Conservation (phyloP, 92 coral and sea anemone genomes). For the Desmophyllum pertusum region DNA sequence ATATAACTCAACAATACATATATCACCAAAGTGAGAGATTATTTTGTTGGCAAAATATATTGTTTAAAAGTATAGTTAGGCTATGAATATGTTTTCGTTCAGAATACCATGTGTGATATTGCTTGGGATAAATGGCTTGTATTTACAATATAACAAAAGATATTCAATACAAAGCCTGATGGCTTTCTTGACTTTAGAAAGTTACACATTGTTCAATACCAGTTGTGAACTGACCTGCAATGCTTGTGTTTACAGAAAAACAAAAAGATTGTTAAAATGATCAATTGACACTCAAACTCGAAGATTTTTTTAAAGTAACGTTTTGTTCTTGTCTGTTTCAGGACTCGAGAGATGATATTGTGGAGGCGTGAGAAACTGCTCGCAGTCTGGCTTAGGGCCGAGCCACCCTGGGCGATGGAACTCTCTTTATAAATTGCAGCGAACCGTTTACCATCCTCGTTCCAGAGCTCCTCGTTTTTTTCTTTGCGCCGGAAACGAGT, state of each 20-base stretch:
- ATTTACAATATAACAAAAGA: not conserved
- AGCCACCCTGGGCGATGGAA: too few species aligned
- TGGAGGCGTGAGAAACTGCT: conserved; percentile 27
- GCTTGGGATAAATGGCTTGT: not conserved
- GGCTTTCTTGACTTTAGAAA: not conserved
- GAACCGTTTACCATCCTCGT: too few species aligned
- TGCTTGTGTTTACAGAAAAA: not conserved
- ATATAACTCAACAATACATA: too few species aligned
- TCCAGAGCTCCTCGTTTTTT: too few species aligned
- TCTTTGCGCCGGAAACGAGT: too few species aligned
- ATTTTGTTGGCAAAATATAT: not conserved
- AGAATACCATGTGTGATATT: not conserved
- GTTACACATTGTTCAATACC: not conserved
- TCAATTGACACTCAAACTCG: not conserved
- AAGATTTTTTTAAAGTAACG: not conserved
- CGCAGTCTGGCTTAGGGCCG: too few species aligned
- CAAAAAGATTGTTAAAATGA: not conserved
- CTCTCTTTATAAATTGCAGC: too few species aligned
- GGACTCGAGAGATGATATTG: not conserved
- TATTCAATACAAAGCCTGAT: not conserved
- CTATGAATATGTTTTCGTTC: not conserved
- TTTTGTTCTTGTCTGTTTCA: too few species aligned
- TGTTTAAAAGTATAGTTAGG: not conserved
- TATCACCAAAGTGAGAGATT: not conserved
- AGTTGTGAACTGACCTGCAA: conserved; percentile 10